phyloP scores from a whole-genome alignment of 2,797 vertebrate genomes.

The Macrochelys suwanniensis region DNA sequence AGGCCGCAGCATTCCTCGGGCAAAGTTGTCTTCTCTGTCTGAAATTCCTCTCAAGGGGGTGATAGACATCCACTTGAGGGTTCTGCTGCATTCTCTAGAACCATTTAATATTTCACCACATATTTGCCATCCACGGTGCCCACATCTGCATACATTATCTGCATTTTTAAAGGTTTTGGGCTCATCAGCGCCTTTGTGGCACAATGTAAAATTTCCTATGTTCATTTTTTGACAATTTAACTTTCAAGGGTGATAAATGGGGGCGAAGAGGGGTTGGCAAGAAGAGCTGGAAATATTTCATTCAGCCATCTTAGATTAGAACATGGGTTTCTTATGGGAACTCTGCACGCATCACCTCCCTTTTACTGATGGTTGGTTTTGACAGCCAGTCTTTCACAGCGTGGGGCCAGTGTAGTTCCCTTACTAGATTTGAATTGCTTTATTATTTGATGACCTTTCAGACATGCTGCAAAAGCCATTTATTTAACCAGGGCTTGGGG shows the following conservation, averaged over 20 bases:
- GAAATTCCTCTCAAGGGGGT: neutral
- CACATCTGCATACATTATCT: neutral
- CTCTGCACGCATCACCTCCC: conserved; percentile 22
- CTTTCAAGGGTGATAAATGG: conserved; percentile 3
- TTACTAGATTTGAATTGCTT: conserved; percentile 65
- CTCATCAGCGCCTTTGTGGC: neutral
- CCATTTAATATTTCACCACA: neutral
- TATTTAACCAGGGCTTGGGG: conserved; percentile 51
- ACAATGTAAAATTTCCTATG: neutral
- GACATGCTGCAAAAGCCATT: conserved; percentile 52
- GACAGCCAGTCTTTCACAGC: conserved; percentile 62
- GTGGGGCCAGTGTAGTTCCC: conserved; percentile 60
- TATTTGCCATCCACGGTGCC: neutral
- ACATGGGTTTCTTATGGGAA: conserved; percentile 43
- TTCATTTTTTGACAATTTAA: conserved; percentile 4
- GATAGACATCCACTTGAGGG: neutral
- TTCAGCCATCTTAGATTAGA: conserved; percentile 62
- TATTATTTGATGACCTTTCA: conserved; percentile 70
- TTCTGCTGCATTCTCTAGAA: fast-evolving
- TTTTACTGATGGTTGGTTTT: conserved; percentile 44
- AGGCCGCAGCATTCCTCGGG: fast-evolving
- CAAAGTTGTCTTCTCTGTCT: fast-evolving
- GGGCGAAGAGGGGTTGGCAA: conserved; percentile 2
- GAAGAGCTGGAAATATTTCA: conserved; percentile 48
- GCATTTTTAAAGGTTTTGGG: neutral